Evolutionary conservation across 2,113 vertebrate genomes (phyloP).

Genomic region (Sorex araneus): DNA sequence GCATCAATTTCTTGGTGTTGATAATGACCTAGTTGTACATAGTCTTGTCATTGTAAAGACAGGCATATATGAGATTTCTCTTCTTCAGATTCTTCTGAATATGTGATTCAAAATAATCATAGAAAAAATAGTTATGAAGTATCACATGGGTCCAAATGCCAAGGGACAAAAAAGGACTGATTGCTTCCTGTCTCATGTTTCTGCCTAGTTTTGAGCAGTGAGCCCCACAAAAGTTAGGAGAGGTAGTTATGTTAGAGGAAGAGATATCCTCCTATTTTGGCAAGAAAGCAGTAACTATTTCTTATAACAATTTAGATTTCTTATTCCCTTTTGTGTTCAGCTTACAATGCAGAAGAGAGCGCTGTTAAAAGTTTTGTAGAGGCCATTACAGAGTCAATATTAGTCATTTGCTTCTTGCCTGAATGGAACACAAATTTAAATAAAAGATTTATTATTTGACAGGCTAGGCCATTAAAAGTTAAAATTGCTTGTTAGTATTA

Average conservation of each 20-base stretch:
- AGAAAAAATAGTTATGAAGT: conserved; percentile 28
- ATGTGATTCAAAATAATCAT: background rate
- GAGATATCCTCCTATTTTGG: background rate
- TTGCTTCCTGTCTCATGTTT: background rate
- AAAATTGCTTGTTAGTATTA: background rate
- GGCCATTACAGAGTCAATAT: background rate
- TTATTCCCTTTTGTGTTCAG: background rate
- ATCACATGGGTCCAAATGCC: background rate
- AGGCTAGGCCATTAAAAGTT: background rate
- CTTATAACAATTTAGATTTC: background rate
- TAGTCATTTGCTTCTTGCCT: background rate
- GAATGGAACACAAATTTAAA: background rate
- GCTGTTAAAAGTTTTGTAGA: background rate
- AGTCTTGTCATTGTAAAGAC: background rate
- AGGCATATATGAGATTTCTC: background rate
- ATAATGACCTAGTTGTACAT: background rate
- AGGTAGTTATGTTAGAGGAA: background rate
- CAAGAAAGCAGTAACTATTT: background rate
- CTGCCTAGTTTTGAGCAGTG: background rate
- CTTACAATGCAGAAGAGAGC: too few species aligned
- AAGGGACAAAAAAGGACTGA: background rate
- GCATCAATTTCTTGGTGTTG: background rate
- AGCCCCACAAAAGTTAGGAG: background rate
- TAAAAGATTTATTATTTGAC: conserved; percentile 29
- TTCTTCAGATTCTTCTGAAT: background rate